Base-by-base conservation (phyloP, 2,888 invertebrate genomes). In the Epistrophella euchroma region DNA sequence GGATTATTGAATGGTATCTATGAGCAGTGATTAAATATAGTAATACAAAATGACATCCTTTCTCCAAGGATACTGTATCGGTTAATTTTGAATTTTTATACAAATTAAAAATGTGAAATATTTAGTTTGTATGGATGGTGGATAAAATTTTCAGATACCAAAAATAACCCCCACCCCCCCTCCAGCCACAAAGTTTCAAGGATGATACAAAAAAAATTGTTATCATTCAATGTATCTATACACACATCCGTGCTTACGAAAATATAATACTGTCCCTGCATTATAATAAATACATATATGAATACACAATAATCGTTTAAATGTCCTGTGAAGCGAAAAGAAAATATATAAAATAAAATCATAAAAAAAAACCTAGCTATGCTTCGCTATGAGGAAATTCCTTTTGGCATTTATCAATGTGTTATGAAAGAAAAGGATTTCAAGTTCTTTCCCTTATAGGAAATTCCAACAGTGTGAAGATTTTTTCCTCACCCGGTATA, bases 1-100 rank as follows among this genome's bases (percentile, higher is more conserved):
- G 86, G 86, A 86, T 86, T 86, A 60, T 60, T 86, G 66, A 82
- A 45, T 77, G 73, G 37, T 45, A 68, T 55, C 72, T 70, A 68
- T 72, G 58, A 68, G 68, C 80, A 76, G 71, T 71, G 74, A 28
- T 47, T 50, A 19, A 66, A 15, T 40, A 7, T 10, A 25, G 15
- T 11, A 56, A 32, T 4, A 25, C 25, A n/a, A 43, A 37, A 4
- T 9, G 7, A n/a, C 5, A 43, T 62, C 22, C 15, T 62, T 25
- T 52, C 13, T 45, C 1, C 13, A 15, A 45, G 47, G 47, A 66
- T 66, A 60, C 15, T 60, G 0, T 4, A 15, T 40, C 60, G 22
- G 60, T 40, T 40, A 13, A 22, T 22, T 37, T 37, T 37, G 17
- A 60, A 15, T 40, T 58, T 58, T 19, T 13, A 15, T 0, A 0